These are phyloP conservation scores for Lagorchestes hirsutus DNA, from an alignment of 2,797 vertebrate species.

Conservation along the genomic window DNA sequence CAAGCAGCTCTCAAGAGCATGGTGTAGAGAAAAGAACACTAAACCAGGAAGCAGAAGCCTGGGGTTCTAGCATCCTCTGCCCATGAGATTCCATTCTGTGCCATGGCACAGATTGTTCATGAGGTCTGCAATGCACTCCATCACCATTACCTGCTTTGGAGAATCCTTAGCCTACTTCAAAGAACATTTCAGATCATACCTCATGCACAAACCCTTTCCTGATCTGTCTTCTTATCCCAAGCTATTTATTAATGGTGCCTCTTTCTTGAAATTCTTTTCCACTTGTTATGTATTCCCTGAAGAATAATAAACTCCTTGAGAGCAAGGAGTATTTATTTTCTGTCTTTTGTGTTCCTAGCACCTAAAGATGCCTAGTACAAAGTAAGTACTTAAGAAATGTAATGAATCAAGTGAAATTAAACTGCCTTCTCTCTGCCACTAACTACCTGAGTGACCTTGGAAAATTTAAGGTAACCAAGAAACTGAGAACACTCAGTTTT, in stretches of 20 bases:
- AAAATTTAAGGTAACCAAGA: background rate
- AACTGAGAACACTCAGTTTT: background rate
- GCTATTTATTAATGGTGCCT: fast-evolving
- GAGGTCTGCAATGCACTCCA: background rate
- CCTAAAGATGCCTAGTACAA: background rate
- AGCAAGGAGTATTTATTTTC: background rate
- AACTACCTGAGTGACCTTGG: background rate
- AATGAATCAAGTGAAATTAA: background rate
- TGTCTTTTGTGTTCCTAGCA: background rate
- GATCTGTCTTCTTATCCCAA: background rate
- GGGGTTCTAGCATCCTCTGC: background rate
- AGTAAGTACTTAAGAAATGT: conserved; percentile 29
- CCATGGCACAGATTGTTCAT: background rate
- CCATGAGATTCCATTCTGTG: background rate
- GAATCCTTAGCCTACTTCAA: background rate
- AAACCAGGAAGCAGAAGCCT: background rate
- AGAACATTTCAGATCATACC: background rate
- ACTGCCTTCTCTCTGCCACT: background rate
- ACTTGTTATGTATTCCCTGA: background rate
- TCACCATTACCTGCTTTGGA: background rate
- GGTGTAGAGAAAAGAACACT: background rate
- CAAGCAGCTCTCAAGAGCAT: background rate
- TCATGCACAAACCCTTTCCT: background rate
- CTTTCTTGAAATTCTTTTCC: background rate
- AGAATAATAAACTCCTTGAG: conserved; percentile 6